These are phyloP conservation scores for Drosophila incognita DNA, from an alignment of 2,888 invertebrate species.

Conservation along the genomic window DNA sequence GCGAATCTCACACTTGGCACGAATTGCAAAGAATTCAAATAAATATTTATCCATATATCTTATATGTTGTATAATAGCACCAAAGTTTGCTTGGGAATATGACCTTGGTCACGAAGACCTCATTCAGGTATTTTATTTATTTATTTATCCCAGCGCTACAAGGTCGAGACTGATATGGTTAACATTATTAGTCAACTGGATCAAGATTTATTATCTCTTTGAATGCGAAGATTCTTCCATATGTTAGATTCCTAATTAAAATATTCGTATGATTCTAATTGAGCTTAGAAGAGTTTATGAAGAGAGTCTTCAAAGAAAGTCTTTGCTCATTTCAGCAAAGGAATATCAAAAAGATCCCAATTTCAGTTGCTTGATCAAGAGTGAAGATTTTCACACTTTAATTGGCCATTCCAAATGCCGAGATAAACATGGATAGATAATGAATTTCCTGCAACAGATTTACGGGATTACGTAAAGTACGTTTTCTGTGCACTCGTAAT, in stretches of 20 bases:
- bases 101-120: background rate
- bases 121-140: background rate
- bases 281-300: background rate
- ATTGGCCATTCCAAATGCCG: background rate
- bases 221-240: background rate
- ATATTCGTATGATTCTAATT: background rate
- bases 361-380: background rate
- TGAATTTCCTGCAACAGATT: background rate
- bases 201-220: background rate
- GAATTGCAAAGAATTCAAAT: background rate
- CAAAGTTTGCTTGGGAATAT: background rate
- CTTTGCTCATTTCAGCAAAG: background rate
- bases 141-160: background rate
- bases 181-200: no score
- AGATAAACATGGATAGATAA: background rate
- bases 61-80: accelerated
- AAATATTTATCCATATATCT: background rate
- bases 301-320: background rate
- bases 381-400: background rate
- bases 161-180: background rate
- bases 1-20: background rate
- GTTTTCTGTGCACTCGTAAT: background rate
- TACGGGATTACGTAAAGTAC: background rate
- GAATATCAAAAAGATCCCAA: background rate
- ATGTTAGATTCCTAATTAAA: no score